Percentiles rank a stretch among this genome's conserved stretches.
Conservation (phyloP, 2,888 invertebrate genomes). For the Trilocha varians region DNA sequence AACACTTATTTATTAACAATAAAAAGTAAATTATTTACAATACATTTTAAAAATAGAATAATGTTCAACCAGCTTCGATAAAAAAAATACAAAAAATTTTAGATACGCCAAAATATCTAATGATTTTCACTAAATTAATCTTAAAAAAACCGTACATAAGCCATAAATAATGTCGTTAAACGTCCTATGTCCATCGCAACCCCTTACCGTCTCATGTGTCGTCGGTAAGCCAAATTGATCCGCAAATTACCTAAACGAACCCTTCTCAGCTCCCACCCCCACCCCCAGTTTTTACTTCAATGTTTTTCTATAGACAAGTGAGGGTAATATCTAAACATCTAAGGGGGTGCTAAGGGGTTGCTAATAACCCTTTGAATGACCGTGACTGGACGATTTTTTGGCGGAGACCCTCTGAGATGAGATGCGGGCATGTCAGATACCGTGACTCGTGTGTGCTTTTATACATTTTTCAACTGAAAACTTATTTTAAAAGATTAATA, state of each 20-base stretch:
- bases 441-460: neutral
- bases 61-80: no score
- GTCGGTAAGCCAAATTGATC: neutral
- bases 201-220: neutral
- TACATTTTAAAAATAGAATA: no score
- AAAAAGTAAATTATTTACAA: no score
- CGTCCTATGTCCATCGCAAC: conserved; percentile 36
- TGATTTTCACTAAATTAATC: no score
- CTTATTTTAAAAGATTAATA: no score
- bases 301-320: conserved; percentile 71
- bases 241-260: neutral
- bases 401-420: neutral
- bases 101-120: no score
- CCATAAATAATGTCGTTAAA: neutral
- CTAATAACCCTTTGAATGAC: neutral
- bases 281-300: conserved; percentile 69
- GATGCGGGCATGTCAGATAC: neutral
- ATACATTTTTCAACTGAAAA: neutral
- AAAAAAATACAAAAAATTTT: no score
- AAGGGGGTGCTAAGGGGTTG: conserved; percentile 48
- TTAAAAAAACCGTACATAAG: no score
- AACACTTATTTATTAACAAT: no score
- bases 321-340: conserved; percentile 69
- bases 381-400: neutral
- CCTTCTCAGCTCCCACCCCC: conserved; percentile 22